These are phyloP conservation scores for Lithobates pipiens DNA, from an alignment of 2,797 vertebrate genomes.

Conservation along the genomic window DNA sequence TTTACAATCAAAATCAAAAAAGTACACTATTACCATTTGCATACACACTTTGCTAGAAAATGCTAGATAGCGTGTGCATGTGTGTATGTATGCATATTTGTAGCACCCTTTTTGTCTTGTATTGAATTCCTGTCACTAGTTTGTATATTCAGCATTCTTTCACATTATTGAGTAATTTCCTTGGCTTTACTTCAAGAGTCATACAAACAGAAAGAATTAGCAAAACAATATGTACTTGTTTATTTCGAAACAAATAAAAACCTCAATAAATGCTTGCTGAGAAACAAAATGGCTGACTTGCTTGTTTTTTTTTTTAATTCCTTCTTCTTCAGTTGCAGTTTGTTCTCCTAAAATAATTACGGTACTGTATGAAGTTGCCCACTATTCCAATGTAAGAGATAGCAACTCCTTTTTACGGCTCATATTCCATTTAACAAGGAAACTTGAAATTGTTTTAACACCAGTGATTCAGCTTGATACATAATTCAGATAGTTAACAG, in stretches of 20 bases:
- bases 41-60: too few species aligned
- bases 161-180: too few species aligned
- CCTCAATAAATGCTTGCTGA: background rate
- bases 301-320: too few species aligned
- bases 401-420: conserved; percentile 10
- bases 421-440: conserved; percentile 29
- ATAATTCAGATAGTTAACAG: conserved; percentile 39
- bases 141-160: too few species aligned
- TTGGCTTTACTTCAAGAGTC: too few species aligned
- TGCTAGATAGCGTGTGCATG: too few species aligned
- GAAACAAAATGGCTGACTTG: background rate
- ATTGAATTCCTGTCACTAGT: too few species aligned
- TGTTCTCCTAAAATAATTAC: background rate
- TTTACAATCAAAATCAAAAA: too few species aligned
- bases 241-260: background rate
- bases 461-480: conserved; percentile 43
- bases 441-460: conserved; percentile 26
- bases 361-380: background rate
- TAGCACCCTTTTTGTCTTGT: too few species aligned
- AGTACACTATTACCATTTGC: too few species aligned
- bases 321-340: background rate
- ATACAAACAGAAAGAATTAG: too few species aligned
- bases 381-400: conserved; percentile 10
- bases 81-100: too few species aligned
- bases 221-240: background rate